phyloP scores from a whole-genome alignment of 2,113 vertebrate genomes.

The Crotalus helleri region DNA sequence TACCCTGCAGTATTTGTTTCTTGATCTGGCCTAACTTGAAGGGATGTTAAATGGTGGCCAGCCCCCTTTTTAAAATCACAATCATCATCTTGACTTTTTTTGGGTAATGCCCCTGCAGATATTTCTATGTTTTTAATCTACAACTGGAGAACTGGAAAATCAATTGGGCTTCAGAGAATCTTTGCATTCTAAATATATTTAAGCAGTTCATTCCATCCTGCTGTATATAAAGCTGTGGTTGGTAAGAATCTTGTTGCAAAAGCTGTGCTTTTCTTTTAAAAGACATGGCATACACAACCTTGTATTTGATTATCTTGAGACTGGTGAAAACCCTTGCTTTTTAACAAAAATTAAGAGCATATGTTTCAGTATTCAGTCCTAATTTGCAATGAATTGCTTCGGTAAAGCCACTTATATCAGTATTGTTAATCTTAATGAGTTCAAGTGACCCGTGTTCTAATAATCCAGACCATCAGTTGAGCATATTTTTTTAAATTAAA shows the following conservation, averaged over 20 bases:
- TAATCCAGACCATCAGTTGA: conserved; percentile 40
- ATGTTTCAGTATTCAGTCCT: conserved; percentile 49
- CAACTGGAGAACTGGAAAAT: background rate
- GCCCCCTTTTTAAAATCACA: background rate
- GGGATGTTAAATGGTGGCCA: background rate
- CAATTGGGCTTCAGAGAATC: background rate
- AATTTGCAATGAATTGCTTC: conserved; percentile 63
- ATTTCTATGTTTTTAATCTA: background rate
- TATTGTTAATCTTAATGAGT: conserved; percentile 64
- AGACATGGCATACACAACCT: conserved; percentile 28
- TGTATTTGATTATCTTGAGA: conserved; percentile 37
- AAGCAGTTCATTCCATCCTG: background rate
- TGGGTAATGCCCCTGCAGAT: background rate
- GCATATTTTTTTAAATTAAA: conserved; percentile 60
- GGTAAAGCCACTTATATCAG: conserved; percentile 57
- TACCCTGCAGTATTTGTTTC: background rate
- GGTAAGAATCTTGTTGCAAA: conserved; percentile 7
- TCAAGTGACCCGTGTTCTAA: conserved; percentile 58
- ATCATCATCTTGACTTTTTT: background rate
- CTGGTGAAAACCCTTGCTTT: conserved; percentile 37
- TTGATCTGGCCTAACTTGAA: background rate
- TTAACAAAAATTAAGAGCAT: conserved; percentile 58
- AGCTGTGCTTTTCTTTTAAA: conserved; percentile 20
- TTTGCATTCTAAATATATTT: conserved; percentile 8
- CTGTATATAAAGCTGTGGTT: background rate